A percentile compares a stretch with the other conserved stretches of the same genome.
phyloP scores from a whole-genome alignment of 1,140 invertebrate species.

The Drosophila sp. region DNA sequence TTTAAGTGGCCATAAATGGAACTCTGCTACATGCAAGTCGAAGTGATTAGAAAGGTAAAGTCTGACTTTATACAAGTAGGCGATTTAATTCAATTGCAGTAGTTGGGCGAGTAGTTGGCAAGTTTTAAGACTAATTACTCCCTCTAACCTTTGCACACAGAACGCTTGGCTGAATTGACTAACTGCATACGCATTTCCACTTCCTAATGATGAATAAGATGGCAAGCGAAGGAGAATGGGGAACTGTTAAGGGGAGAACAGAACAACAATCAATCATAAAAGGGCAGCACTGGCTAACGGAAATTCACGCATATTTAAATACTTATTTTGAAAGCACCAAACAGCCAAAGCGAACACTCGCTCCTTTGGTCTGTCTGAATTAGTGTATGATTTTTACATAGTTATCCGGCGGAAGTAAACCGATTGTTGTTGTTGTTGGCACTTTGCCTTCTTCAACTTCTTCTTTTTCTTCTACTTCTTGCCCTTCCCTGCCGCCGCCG shows the following conservation, averaged over 20 bases:
- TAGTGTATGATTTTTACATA: conserved; percentile 79
- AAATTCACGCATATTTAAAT: conserved; percentile 28
- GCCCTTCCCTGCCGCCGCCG: conserved; percentile 26
- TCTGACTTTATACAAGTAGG: conserved; percentile 33
- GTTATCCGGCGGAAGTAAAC: conserved; percentile 80
- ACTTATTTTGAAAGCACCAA: conserved; percentile 15
- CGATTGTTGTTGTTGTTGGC: conserved; percentile 46
- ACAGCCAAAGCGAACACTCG: neutral
- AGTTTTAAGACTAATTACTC: conserved; percentile 40
- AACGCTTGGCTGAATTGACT: conserved; percentile 48
- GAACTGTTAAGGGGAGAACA: conserved; percentile 3
- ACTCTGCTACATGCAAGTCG: conserved; percentile 20
- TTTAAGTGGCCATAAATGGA: conserved; percentile 49
- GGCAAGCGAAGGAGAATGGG: neutral
- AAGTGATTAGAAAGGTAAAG: conserved; percentile 58
- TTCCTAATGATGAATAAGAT: conserved; percentile 49
- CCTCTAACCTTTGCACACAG: conserved; percentile 38
- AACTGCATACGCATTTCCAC: conserved; percentile 31
- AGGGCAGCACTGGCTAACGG: conserved; percentile 50
- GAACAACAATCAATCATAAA: conserved; percentile 57
- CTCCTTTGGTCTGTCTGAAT: conserved; percentile 36
- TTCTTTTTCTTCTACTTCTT: conserved; percentile 15
- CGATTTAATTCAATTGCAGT: conserved; percentile 56
- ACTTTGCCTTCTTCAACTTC: conserved; percentile 15
- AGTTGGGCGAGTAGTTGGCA: conserved; percentile 28